These are phyloP conservation scores for Philopotamus ludificatus DNA, from an alignment of 1,140 invertebrate genomes.

Conservation along the genomic window DNA sequence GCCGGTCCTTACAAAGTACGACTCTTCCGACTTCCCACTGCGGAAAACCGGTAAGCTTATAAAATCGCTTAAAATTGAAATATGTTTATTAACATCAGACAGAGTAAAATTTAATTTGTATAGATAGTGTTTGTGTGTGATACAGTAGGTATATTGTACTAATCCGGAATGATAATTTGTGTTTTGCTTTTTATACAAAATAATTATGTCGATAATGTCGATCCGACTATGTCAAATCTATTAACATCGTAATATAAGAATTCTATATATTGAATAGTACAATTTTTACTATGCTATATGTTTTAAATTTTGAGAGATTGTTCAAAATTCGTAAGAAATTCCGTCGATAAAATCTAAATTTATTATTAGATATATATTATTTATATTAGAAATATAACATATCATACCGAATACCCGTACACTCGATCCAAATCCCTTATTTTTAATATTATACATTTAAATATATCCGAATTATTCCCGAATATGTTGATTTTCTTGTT, in stretches of 20 bases:
- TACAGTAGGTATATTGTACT: constrained; percentile 26
- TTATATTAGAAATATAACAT: no score
- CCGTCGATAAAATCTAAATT: no score
- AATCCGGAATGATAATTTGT: constrained; percentile 33
- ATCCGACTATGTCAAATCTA: not conserved
- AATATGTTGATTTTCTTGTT: no score
- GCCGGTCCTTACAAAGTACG: constrained; percentile 63
- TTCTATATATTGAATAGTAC: no score
- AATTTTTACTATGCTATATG: no score
- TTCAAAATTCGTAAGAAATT: no score
- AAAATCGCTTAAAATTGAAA: constrained; percentile 21
- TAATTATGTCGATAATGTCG: not conserved
- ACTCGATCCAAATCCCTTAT: no score
- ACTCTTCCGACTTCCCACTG: constrained; percentile 83
- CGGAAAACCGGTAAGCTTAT: constrained; percentile 83
- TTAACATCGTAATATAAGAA: constrained; percentile 24
- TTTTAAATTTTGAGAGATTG: no score
- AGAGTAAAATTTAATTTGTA: constrained; percentile 8
- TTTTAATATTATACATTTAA: no score
- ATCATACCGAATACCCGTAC: no score
- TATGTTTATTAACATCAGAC: constrained; percentile 9
- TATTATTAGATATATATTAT: no score
- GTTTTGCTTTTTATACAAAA: constrained; percentile 30
- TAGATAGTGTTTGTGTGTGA: constrained; percentile 32
- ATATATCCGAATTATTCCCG: no score